Evolutionary conservation across 2,113 vertebrate genomes (phyloP), one percentile per base, ranked within the genome.

Genomic region (Camelus dromedarius): DNA sequence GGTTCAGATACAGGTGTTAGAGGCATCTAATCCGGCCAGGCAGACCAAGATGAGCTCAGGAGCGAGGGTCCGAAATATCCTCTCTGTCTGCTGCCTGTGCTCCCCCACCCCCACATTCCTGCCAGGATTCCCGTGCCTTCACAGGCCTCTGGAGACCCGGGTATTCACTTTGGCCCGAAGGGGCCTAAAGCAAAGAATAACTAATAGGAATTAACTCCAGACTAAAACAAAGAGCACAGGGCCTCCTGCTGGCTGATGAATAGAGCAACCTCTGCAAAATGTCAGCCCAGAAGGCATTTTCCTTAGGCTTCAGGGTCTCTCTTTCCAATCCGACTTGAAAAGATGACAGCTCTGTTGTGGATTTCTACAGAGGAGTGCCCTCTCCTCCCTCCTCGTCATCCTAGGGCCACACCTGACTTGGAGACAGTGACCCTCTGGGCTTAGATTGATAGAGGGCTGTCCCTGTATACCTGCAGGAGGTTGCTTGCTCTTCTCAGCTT

Each of bases 401-500:
- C 54, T 50, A 67, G 28, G 52, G 62, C 54, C 30, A 66, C 46
- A 5, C 35, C 60, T 46, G 26, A 10, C 50, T n/a, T 35, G 48
- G 26, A 89, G 79, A 20, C n/a, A 30, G 73, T 10, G 28, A 35
- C 48, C 52, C 3, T 38, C 28, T 7, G 26, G 42, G 10, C 46
- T 38, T 73, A 50, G 56, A 32, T 4, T 26, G 26, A 2, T 6
- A 15, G 50, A 80, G 54, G 2, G 8, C 56, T 35, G 4, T 48
- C 10, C 6, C 26, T 35, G 8, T 42, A 1, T 98, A 99, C 99
- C 99, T 98, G 99, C 99, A 88, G 99, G 99, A 0, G 98, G 98
- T 38, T 98, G 99, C 62, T 98, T 97, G 97, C 98, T 99, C 98
- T 98, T 99, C 95, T 99, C 99, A 0, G 99, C 99, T 42, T 99